Evolutionary conservation across 2,888 invertebrate genomes (phyloP).

Genomic region (Pherbina coryleti): DNA sequence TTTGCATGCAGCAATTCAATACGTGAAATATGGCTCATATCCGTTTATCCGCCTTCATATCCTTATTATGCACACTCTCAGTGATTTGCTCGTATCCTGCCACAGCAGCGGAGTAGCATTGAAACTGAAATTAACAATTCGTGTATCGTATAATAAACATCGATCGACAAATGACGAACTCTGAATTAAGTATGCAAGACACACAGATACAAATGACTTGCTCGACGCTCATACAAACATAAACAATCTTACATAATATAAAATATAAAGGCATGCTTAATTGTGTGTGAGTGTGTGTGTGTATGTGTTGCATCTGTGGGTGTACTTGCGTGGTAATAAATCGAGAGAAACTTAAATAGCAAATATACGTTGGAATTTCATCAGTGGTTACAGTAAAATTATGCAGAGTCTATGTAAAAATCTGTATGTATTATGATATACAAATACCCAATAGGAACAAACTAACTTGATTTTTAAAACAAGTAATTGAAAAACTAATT

Average conservation of each 20-base stretch:
- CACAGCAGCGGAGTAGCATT: background rate
- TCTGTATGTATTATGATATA: too few species aligned
- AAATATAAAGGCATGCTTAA: background rate
- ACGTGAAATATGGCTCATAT: background rate
- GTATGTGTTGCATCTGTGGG: background rate
- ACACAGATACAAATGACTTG: background rate
- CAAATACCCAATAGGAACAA: too few species aligned
- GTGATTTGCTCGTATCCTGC: background rate
- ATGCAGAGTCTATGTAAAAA: too few species aligned
- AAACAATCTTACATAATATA: background rate
- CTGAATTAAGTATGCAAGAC: background rate
- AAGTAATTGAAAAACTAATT: too few species aligned
- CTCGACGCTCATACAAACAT: background rate
- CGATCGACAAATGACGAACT: slow-evolving; percentile 3
- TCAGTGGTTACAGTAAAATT: too few species aligned
- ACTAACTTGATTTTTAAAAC: too few species aligned
- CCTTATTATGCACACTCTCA: background rate
- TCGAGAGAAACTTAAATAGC: background rate
- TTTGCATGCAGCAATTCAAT: slow-evolving; percentile 7
- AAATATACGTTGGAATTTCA: background rate
- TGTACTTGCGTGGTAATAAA: background rate
- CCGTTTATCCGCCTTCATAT: background rate
- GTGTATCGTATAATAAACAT: slow-evolving; percentile 8
- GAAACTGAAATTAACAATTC: slow-evolving; percentile 13
- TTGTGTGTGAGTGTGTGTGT: slow-evolving; percentile 2